Base-by-base conservation (phyloP, 2,113 vertebrate species). In the Lethenteron reissneri region DNA sequence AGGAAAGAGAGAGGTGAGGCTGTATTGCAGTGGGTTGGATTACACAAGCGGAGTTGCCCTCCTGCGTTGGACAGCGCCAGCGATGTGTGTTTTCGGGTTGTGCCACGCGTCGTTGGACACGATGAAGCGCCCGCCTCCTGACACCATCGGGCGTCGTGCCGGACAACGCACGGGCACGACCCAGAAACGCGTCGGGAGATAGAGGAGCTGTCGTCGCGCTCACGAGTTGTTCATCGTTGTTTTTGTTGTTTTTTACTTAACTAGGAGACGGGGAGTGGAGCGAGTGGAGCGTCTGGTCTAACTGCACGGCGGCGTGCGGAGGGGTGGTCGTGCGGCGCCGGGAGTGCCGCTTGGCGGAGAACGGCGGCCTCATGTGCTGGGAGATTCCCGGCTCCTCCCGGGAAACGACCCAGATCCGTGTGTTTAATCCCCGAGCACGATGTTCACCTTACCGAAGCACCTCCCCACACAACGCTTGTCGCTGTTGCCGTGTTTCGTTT, bases 181-280 rank as follows among this genome's bases (percentile, higher is more conserved):
- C 41, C 41, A 6, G 41, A 41, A 41, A 41, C 41, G 41, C 41
- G 41, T 41, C 41, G 41, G 41, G 41, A 41, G 41, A 41, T 6
- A 41, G 41, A 41, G 5, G 5, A 7, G 41, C 41, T 41, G 41
- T 41, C 41, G 41, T 41, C 41, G 41, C 5, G 41, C 41, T 41
- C 41, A 41, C 41, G 41, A 3, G 41, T 41, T 41, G 41, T 7
- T 41, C 41, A 41, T 41, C 7, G 41, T 41, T 41, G 41, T 41
- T 41, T 4, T 58, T 14, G 12, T 9, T 15, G 57, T 73, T 4
- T 57, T 5, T 41, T 6, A 41, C 57, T 9, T 72, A 56, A 9
- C 1, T 74, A 91, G 89, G 86, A 74, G 85, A 91, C 0, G 85
- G 85, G 1, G 74, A 75, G 1, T 92, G 90, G 90, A 75, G 81